Conservation (phyloP, 2,797 vertebrate genomes). For the Pangasius larnaudii region DNA sequence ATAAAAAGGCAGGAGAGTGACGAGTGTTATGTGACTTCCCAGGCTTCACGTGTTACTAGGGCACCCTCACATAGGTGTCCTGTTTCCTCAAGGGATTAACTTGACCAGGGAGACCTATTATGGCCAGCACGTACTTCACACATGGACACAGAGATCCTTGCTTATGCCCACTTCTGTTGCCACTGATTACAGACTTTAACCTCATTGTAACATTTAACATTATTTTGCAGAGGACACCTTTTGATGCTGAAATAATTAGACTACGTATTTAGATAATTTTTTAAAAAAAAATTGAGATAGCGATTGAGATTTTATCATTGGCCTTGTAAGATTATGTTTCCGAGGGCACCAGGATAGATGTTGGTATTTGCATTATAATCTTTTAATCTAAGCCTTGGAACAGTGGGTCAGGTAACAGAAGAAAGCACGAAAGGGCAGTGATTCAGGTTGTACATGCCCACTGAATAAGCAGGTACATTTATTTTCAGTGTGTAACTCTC, state of each 20-base stretch:
- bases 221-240: neutral
- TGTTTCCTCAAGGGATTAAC: constrained; percentile 50
- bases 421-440: neutral
- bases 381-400: constrained; percentile 33
- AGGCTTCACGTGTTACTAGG: constrained; percentile 62
- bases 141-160: neutral
- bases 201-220: neutral
- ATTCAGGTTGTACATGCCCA: neutral
- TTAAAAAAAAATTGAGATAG: neutral
- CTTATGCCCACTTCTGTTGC: neutral
- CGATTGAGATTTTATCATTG: neutral
- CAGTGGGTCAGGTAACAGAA: constrained; percentile 40
- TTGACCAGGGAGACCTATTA: constrained; percentile 62
- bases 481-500: neutral
- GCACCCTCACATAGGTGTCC: constrained; percentile 68
- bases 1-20: constrained; percentile 49
- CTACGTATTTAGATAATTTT: too few relatives aligned
- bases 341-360: constrained; percentile 14
- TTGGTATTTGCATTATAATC: constrained; percentile 49
- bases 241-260: neutral
- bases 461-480: neutral
- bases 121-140: neutral
- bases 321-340: constrained; percentile 50
- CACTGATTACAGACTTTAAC: neutral
- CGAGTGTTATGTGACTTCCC: constrained; percentile 60